A percentile compares a stretch with the other conserved stretches of the same genome.
Evolutionary conservation across 2,797 vertebrate genomes (phyloP).

Genomic region (Takifugu ocellatus): DNA sequence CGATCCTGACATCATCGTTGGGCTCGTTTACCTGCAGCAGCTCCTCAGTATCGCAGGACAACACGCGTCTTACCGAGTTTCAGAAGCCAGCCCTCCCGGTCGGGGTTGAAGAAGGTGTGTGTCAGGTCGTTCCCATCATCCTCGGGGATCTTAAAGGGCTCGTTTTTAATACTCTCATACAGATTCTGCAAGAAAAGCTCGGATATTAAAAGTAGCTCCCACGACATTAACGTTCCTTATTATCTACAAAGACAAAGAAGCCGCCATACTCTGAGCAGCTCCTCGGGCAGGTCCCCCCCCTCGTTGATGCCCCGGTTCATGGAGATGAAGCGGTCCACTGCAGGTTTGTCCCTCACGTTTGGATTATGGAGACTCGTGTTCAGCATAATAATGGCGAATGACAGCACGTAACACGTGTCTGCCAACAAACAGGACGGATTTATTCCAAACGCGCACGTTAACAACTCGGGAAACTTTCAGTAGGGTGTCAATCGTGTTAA

Average conservation of each 20-base stretch:
- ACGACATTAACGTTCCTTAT: too few relatives aligned
- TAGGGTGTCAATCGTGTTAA: too few relatives aligned
- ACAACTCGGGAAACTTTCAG: background rate
- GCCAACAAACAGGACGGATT: conserved; percentile 21
- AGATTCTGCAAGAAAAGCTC: conserved; percentile 74
- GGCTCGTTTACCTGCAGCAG: background rate
- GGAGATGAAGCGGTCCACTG: conserved; percentile 88
- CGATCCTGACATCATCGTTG: too few relatives aligned
- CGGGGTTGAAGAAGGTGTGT: conserved; percentile 95
- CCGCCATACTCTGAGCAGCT: conserved; percentile 86
- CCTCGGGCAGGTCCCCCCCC: conserved; percentile 92
- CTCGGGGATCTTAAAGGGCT: conserved; percentile 94
- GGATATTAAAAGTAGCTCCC: background rate
- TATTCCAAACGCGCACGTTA: background rate
- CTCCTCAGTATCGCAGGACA: too few relatives aligned
- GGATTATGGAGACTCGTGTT: conserved; percentile 98
- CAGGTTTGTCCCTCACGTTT: conserved; percentile 94
- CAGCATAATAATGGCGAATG: conserved; percentile 96
- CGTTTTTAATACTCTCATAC: conserved; percentile 91
- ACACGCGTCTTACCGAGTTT: conserved; percentile 84
- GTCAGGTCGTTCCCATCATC: conserved; percentile 94
- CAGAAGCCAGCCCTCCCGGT: conserved; percentile 96
- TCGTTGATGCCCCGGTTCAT: conserved; percentile 98
- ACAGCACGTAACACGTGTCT: conserved; percentile 97
- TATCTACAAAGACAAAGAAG: background rate